Conservation (phyloP, 1,140 invertebrate genomes). For the Leptonema lineaticorne region DNA sequence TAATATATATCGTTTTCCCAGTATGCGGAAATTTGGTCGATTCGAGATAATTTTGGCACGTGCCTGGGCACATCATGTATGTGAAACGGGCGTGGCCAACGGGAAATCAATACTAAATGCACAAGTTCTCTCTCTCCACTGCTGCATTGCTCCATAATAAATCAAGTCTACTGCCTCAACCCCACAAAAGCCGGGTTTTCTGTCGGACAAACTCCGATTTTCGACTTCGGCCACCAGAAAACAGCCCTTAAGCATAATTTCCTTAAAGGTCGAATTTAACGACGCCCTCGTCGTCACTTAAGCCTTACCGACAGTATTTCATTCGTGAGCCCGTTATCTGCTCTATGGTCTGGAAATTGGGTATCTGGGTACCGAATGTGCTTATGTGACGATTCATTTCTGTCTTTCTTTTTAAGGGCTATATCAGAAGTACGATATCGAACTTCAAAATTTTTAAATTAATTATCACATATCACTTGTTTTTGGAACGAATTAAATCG, state of each 20-base stretch:
- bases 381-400: constrained; percentile 17
- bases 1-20: background rate
- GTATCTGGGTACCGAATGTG: constrained; percentile 40
- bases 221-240: background rate
- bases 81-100: constrained; percentile 48
- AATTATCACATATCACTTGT: no score
- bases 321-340: constrained; percentile 37
- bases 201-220: constrained; percentile 25
- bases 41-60: constrained; percentile 33
- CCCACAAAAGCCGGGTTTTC: constrained; percentile 47
- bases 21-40: background rate
- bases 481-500: no score
- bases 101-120: constrained; percentile 61
- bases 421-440: no score
- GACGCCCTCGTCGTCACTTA: background rate
- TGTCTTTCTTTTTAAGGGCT: background rate
- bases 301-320: constrained; percentile 10
- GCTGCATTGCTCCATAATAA: constrained; percentile 58
- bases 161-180: constrained; percentile 52
- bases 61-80: constrained; percentile 28
- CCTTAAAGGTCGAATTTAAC: constrained; percentile 4
- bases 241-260: constrained; percentile 7
- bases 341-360: constrained; percentile 42
- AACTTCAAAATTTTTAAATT: no score
- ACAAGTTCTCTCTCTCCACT: constrained; percentile 51